phyloP scores from a whole-genome alignment of 2,888 invertebrate species.

The Sesia bembeciformis region DNA sequence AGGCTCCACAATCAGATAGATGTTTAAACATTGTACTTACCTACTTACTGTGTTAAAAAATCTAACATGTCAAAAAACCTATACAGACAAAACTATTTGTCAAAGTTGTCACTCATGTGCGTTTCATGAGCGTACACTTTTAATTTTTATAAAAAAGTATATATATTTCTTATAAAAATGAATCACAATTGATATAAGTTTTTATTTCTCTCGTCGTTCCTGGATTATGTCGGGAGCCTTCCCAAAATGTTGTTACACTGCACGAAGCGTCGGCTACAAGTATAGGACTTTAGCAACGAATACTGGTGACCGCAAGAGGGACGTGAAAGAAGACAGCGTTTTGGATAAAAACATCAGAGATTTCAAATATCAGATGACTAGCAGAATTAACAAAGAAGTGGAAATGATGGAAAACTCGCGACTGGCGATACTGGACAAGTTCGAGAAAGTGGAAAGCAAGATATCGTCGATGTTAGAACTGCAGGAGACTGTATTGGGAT shows the following conservation, averaged over 20 bases:
- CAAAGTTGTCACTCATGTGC: too few relatives aligned
- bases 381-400: slow-evolving; percentile 34
- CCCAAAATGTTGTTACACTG: slow-evolving; percentile 49
- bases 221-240: slow-evolving; percentile 14
- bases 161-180: too few relatives aligned
- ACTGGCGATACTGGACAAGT: slow-evolving; percentile 30
- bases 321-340: slow-evolving; percentile 23
- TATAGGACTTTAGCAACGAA: slow-evolving; percentile 55
- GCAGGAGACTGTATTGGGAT: slow-evolving; percentile 26
- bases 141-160: too few relatives aligned
- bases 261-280: slow-evolving; percentile 51
- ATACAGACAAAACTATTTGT: too few relatives aligned
- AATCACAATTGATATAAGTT: too few relatives aligned
- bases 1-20: too few relatives aligned
- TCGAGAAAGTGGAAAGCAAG: slow-evolving; percentile 38
- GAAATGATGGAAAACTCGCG: slow-evolving; percentile 27
- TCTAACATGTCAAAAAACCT: too few relatives aligned
- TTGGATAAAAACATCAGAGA: slow-evolving; percentile 45
- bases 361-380: slow-evolving; percentile 33
- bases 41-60: too few relatives aligned
- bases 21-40: too few relatives aligned
- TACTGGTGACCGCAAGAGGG: slow-evolving; percentile 36
- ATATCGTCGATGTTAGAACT: slow-evolving; percentile 42
- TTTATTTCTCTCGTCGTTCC: too few relatives aligned
- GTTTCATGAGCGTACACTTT: too few relatives aligned